Conservation (phyloP, 1,140 invertebrate genomes). For the Colletes latitarsis region DNA sequence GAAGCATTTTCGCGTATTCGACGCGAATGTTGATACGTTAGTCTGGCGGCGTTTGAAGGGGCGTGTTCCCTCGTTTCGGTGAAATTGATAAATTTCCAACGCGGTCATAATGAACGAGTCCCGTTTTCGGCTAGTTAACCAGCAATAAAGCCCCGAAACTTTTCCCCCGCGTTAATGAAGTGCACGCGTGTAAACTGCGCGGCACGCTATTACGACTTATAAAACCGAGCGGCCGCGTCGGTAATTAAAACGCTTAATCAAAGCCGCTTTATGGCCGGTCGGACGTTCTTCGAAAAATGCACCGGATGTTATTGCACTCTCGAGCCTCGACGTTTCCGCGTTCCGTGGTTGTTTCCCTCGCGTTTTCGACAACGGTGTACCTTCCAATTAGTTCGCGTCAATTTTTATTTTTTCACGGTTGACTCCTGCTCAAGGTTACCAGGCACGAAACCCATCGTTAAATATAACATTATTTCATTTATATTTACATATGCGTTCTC, state of each 20-base stretch:
- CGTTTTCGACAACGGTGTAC: neutral
- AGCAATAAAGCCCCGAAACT: conserved; percentile 42
- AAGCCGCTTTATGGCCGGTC: conserved; percentile 17
- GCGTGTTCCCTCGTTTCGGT: neutral
- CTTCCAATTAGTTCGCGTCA: no score
- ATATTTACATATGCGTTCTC: no score
- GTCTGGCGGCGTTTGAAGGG: neutral
- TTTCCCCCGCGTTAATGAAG: conserved; percentile 43
- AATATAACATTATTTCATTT: no score
- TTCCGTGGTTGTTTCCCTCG: neutral
- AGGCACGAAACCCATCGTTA: no score
- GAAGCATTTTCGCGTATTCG: neutral
- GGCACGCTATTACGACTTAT: conserved; percentile 40
- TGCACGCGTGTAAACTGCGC: conserved; percentile 34
- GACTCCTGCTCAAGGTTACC: no score
- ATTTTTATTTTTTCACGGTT: no score
- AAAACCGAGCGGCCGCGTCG: conserved; percentile 17
- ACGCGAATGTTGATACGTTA: neutral
- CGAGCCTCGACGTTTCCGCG: neutral
- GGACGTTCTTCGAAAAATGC: conserved; percentile 20
- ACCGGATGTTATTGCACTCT: neutral
- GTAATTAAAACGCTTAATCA: conserved; percentile 53
- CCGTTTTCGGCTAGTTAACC: conserved; percentile 36
- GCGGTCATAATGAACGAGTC: conserved; percentile 36
- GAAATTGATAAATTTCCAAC: conserved; percentile 50